phyloP scores from a whole-genome alignment of 2,113 vertebrate genomes.

The Coptodon bakossiorum region DNA sequence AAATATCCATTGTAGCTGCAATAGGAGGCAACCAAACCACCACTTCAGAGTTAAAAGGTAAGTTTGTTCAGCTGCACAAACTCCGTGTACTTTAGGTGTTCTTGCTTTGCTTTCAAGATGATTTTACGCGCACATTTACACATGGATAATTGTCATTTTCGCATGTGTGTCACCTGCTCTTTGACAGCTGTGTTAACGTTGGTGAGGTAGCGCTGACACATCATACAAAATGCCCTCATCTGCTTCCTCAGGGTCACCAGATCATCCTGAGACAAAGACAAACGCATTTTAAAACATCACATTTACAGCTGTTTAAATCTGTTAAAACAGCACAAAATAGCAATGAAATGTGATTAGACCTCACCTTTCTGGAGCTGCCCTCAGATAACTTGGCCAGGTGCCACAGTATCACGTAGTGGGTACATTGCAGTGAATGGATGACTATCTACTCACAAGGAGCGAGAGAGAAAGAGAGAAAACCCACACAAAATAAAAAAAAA shows the following conservation, averaged over 20 bases:
- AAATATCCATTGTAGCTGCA: background rate
- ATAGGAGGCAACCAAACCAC: background rate
- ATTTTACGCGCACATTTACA: background rate
- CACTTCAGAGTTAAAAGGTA: background rate
- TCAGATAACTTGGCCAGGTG: constrained; percentile 93
- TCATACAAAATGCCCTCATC: constrained; percentile 97
- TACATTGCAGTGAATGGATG: constrained; percentile 96
- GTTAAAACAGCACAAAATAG: background rate
- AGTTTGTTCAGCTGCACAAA: background rate
- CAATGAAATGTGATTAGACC: background rate
- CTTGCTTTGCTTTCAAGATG: background rate
- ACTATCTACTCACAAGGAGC: constrained; percentile 80
- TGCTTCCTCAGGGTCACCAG: constrained; percentile 92
- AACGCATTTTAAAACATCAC: background rate
- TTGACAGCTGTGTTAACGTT: constrained; percentile 98
- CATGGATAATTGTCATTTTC: background rate
- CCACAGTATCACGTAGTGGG: constrained; percentile 98
- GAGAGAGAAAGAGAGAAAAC: background rate
- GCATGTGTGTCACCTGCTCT: constrained; percentile 81
- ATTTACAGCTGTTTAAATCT: background rate
- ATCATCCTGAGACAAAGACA: constrained; percentile 76
- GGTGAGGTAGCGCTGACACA: constrained; percentile 98
- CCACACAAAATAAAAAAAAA: background rate
- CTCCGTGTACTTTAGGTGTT: background rate
- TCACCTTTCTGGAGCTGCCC: constrained; percentile 91